Evolutionary conservation across 1,140 invertebrate genomes (phyloP).

Genomic region (Micrasema minimum): DNA sequence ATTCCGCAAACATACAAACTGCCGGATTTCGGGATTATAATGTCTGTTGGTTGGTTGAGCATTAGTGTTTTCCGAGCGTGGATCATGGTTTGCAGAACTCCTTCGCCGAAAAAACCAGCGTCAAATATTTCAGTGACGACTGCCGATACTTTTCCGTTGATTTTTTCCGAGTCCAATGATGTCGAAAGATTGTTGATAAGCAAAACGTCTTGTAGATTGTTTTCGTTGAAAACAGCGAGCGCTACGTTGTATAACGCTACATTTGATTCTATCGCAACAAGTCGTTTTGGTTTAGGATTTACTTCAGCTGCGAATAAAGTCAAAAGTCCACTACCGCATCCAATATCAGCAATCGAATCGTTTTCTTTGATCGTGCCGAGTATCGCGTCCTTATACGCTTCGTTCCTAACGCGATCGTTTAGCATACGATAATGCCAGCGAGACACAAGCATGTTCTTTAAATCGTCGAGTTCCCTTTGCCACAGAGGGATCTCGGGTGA

Average conservation of each 20-base stretch:
- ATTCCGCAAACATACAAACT: conserved; percentile 73
- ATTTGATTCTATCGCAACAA: conserved; percentile 76
- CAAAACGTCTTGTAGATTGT: not conserved
- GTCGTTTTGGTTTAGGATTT: conserved; percentile 63
- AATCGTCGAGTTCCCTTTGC: conserved; percentile 62
- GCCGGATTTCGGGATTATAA: conserved; percentile 72
- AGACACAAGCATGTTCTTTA: conserved; percentile 69
- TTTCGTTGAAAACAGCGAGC: conserved; percentile 32
- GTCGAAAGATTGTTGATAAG: conserved; percentile 17
- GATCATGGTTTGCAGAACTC: conserved; percentile 72
- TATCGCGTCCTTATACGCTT: conserved; percentile 74
- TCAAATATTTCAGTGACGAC: conserved; percentile 82
- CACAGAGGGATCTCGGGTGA: conserved; percentile 57
- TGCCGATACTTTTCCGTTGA: not conserved
- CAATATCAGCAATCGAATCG: conserved; percentile 76
- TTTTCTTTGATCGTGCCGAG: conserved; percentile 65
- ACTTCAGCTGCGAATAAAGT: conserved; percentile 72
- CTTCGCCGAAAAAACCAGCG: conserved; percentile 81
- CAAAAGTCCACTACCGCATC: conserved; percentile 78
- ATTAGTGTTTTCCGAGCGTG: conserved; percentile 76
- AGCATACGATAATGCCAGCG: conserved; percentile 87
- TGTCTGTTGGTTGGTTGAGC: conserved; percentile 56
- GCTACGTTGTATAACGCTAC: conserved; percentile 72
- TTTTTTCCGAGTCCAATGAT: not conserved
- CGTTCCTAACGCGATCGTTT: conserved; percentile 78